A percentile compares a stretch with the other conserved stretches of the same genome.
Evolutionary conservation across 2,797 vertebrate species (phyloP).

Genomic region (Arctocebus calabarensis): DNA sequence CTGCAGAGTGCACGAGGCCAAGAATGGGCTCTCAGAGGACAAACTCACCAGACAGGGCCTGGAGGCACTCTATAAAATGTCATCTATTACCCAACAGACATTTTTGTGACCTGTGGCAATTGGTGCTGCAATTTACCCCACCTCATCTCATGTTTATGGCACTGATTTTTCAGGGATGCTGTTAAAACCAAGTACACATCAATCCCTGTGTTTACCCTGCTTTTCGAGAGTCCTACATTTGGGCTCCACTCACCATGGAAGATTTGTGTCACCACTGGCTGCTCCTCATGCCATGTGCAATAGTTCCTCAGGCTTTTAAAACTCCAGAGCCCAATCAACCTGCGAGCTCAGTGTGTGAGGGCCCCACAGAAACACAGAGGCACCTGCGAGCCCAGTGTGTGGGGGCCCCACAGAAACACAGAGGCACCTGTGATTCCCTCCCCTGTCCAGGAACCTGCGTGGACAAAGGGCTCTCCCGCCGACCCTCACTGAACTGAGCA

Average conservation of each 20-base stretch:
- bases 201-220: too few species aligned
- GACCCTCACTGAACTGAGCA: fast-evolving
- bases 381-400: fast-evolving
- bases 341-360: not conserved
- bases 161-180: not conserved
- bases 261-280: fast-evolving
- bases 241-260: too few species aligned
- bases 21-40: fast-evolving
- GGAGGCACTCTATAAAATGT: not conserved
- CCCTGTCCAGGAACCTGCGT: fast-evolving
- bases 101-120: not conserved
- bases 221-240: fast-evolving
- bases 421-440: fast-evolving
- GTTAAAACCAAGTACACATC: not conserved
- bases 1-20: fast-evolving
- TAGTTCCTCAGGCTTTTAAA: not conserved
- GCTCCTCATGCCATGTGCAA: fast-evolving
- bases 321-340: not conserved
- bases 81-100: fast-evolving
- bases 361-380: fast-evolving
- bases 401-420: fast-evolving
- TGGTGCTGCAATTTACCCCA: not conserved
- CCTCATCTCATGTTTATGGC: not conserved
- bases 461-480: fast-evolving
- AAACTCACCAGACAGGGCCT: fast-evolving